Base-by-base conservation (phyloP, 2,113 vertebrate species). In the Corythornis madagascariensis region DNA sequence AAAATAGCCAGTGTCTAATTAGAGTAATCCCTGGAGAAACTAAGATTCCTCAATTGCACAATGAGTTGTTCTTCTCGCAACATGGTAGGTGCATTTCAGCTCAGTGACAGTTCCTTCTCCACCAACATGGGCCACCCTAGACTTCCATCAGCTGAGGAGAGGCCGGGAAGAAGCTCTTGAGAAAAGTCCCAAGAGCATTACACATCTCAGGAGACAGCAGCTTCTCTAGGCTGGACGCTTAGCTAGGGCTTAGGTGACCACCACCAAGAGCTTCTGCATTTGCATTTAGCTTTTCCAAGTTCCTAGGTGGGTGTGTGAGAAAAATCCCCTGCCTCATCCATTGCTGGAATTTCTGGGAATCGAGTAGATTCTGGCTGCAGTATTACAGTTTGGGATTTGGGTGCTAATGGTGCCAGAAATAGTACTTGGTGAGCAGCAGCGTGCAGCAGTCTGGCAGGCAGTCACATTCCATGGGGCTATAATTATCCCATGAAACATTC, bases 1-100 rank as follows among this genome's bases (percentile, higher is more conserved):
- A 96, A 96, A 94, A 91, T 89, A 96, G 67, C n/a, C 66, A 86
- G 42, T 67, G 56, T 64, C 65, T 86, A 85, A 92, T 92, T 91
- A 77, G 82, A 92, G 31, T 89, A 91, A 77, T 76, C 91, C 78
- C 78, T 33, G 28, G 84, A 86, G 94, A 88, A 94, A 76, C 52
- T 67, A 50, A 17, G 38, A 60, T 80, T 83, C 67, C 60, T 89
- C 72, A 60, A 0, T 17, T 76, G 67, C 67, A 56, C 67, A 71
- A 47, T n/a, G 56, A 80, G 35, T 74, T 83, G 71, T 59, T 92
- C 78, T 77, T 16, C 72, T 92, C 4, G 2, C 64, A 76, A 56
- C 20, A 50, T 7, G 35, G 47, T 63, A 87, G 67, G 40, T 42
- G 80, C 52, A 25, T 67, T 87, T 79, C 67, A 85, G 43, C 56